These are phyloP conservation scores for Drosophila malerkotliana DNA, from an alignment of 1,140 invertebrate genomes.

Conservation along the genomic window DNA sequence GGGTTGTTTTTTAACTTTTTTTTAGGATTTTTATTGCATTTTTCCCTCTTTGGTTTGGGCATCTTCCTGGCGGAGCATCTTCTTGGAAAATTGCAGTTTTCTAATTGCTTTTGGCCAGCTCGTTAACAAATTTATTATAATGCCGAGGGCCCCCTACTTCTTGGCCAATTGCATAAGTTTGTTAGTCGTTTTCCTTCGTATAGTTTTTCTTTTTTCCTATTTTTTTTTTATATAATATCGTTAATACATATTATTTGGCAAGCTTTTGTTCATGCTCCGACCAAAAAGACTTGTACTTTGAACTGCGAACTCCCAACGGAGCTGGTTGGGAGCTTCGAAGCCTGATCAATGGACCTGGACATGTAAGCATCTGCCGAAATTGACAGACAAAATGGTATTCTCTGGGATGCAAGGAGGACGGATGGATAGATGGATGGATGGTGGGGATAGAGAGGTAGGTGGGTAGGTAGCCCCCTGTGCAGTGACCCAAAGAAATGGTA, in stretches of 20 bases:
- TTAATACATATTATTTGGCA: slow-evolving; percentile 83
- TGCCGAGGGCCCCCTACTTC: slow-evolving; percentile 37
- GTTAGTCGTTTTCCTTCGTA: slow-evolving; percentile 54
- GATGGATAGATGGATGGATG: neutral
- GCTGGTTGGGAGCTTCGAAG: slow-evolving; percentile 26
- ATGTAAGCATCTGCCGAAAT: slow-evolving; percentile 69
- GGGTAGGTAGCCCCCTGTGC: slow-evolving; percentile 42
- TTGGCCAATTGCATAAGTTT: slow-evolving; percentile 75
- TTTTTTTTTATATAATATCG: slow-evolving; percentile 79
- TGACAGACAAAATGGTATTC: slow-evolving; percentile 44
- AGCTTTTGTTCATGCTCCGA: slow-evolving; percentile 51
- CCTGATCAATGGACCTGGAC: slow-evolving; percentile 72
- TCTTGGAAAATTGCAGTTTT: slow-evolving; percentile 38
- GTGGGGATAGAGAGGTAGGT: neutral
- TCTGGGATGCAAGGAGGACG: neutral
- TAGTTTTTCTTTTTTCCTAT: slow-evolving; percentile 7
- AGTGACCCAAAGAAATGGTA: slow-evolving; percentile 82
- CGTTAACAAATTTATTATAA: slow-evolving; percentile 76
- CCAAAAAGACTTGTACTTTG: slow-evolving; percentile 64
- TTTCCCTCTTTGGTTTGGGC: neutral
- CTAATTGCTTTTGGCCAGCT: slow-evolving; percentile 54
- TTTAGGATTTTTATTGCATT: slow-evolving; percentile 7
- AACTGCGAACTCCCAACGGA: slow-evolving; percentile 68
- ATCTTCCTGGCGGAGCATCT: slow-evolving; percentile 9
- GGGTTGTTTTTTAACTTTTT: slow-evolving; percentile 36